phyloP scores from a whole-genome alignment of 2,888 invertebrate genomes.

The Idaea biselata region DNA sequence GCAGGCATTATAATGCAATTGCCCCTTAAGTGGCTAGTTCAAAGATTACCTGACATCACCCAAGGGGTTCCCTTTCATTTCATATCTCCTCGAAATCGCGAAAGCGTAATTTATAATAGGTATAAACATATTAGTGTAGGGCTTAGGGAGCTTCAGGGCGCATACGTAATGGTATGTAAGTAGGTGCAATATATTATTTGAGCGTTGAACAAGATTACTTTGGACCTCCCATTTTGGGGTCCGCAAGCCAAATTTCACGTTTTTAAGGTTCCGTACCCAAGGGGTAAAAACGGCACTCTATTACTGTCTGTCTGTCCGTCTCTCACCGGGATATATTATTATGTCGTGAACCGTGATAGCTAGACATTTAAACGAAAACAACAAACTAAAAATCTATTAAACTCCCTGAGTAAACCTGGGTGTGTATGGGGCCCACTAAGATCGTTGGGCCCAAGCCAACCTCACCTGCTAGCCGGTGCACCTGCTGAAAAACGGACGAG shows the following conservation, averaged over 20 bases:
- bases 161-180: slow-evolving; percentile 31
- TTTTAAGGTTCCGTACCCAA: too few relatives aligned
- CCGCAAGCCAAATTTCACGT: slow-evolving; percentile 10
- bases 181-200: slow-evolving; percentile 24
- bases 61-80: slow-evolving; percentile 62
- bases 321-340: too few relatives aligned
- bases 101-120: slow-evolving; percentile 57
- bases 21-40: slow-evolving; percentile 32
- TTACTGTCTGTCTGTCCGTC: too few relatives aligned
- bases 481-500: too few relatives aligned
- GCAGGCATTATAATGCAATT: slow-evolving; percentile 28
- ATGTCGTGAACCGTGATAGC: too few relatives aligned
- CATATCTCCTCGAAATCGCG: slow-evolving; percentile 65
- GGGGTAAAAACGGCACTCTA: too few relatives aligned
- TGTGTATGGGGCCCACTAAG: too few relatives aligned
- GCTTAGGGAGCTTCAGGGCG: slow-evolving; percentile 48
- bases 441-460: too few relatives aligned
- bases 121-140: slow-evolving; percentile 59
- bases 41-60: slow-evolving; percentile 43
- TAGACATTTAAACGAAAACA: too few relatives aligned
- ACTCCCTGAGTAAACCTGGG: too few relatives aligned
- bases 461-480: too few relatives aligned
- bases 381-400: too few relatives aligned
- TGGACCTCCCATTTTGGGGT: neutral
- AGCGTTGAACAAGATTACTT: slow-evolving; percentile 6